A percentile compares a stretch with the other conserved stretches of the same genome.
phyloP scores from a whole-genome alignment of 2,113 vertebrate genomes.

The Gnathonemus echidnorhynchus region DNA sequence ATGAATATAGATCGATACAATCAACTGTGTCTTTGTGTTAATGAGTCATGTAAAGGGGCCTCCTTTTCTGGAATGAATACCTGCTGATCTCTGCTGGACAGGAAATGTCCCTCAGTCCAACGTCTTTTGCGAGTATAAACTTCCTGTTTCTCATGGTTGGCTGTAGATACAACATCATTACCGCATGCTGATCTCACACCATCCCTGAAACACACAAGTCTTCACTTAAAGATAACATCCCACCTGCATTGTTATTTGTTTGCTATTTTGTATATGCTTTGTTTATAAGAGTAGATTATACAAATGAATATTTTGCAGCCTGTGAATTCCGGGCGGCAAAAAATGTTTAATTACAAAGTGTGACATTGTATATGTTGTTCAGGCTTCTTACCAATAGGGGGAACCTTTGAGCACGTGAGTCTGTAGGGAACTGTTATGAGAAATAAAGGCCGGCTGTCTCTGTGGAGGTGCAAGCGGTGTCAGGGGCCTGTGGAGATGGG shows the following conservation, averaged over 20 bases:
- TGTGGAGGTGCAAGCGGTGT: not conserved
- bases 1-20: not conserved
- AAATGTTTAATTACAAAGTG: not conserved
- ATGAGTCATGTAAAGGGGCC: not conserved
- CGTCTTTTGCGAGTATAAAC: not conserved
- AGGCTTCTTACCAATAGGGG: not conserved
- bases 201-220: not conserved
- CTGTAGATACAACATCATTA: not conserved
- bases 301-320: not conserved
- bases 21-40: not conserved
- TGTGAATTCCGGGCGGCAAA: not conserved
- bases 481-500: not conserved
- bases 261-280: not conserved
- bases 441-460: not conserved
- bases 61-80: not conserved
- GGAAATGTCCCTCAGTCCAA: not conserved
- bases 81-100: not conserved
- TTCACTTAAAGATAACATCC: not conserved
- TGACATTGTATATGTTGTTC: not conserved
- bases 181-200: too few relatives aligned
- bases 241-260: not conserved
- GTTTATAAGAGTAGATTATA: not conserved
- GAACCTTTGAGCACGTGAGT: not conserved
- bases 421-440: not conserved
- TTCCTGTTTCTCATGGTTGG: not conserved